Evolutionary conservation across 2,797 vertebrate genomes (phyloP).

Genomic region (Sphaeramia orbicularis): DNA sequence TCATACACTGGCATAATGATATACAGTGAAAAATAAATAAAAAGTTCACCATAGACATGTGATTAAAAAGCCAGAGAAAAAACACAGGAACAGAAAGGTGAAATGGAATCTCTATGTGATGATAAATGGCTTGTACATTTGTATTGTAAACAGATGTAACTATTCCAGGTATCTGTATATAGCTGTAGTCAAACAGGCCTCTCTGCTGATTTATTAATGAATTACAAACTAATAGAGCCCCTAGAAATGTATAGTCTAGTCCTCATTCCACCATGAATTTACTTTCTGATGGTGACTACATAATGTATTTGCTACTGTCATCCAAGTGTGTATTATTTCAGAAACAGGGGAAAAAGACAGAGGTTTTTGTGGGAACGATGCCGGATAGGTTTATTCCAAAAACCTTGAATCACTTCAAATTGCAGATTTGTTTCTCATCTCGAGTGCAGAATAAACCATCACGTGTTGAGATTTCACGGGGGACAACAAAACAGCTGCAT

Average conservation of each 20-base stretch:
- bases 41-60: no score
- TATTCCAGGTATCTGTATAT: no score
- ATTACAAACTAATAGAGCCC: slow-evolving; percentile 13
- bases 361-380: not conserved
- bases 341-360: not conserved
- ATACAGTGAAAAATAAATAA: no score
- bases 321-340: slow-evolving; percentile 12
- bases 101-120: no score
- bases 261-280: not conserved
- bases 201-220: slow-evolving; percentile 1
- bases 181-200: no score
- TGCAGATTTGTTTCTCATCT: not conserved
- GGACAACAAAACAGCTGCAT: not conserved
- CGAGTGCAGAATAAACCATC: slow-evolving; percentile 1
- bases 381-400: no score
- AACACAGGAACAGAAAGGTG: no score
- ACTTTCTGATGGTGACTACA: slow-evolving; percentile 20
- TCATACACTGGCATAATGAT: no score
- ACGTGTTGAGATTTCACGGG: not conserved
- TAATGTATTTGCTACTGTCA: slow-evolving; percentile 7
- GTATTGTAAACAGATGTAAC: no score
- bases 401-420: not conserved
- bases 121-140: no score
- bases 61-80: no score
- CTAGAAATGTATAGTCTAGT: not conserved